Evolutionary conservation across 30 jellyfish, hydroid and myxozoan species (phyloP).

Genomic region (Aurelia sp.): DNA sequence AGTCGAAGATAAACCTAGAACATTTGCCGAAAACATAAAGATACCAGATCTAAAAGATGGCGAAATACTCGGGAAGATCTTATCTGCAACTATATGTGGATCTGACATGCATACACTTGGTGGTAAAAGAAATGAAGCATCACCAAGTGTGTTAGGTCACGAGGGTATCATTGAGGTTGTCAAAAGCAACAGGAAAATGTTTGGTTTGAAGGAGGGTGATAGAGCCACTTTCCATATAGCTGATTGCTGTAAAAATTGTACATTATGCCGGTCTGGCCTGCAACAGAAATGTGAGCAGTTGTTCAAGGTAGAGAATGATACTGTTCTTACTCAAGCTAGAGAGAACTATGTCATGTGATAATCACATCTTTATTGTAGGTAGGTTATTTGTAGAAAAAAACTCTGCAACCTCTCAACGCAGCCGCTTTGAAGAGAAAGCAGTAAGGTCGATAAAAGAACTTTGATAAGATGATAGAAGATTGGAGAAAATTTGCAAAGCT

Average conservation of each 20-base stretch:
- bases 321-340: too few species aligned
- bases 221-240: slow-evolving; percentile 64
- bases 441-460: too few species aligned
- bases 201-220: slow-evolving; percentile 28
- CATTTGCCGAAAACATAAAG: slow-evolving; percentile 15
- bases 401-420: too few species aligned
- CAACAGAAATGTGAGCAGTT: slow-evolving; percentile 58
- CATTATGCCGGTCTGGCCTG: slow-evolving; percentile 54
- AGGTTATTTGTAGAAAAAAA: too few species aligned
- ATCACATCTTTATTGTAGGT: too few species aligned
- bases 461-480: too few species aligned
- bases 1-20: not conserved
- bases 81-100: slow-evolving; percentile 72
- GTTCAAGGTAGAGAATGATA: slow-evolving; percentile 44
- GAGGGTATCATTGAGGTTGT: slow-evolving; percentile 65
- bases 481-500: too few species aligned
- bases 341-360: too few species aligned
- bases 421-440: too few species aligned
- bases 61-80: slow-evolving; percentile 51
- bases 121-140: slow-evolving; percentile 58
- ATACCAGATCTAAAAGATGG: slow-evolving; percentile 45
- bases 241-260: slow-evolving; percentile 58
- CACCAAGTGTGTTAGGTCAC: slow-evolving; percentile 70
- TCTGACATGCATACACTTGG: slow-evolving; percentile 67
- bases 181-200: slow-evolving; percentile 19